Percentiles rank a stretch among this genome's conserved stretches.
These are phyloP conservation scores for Drosophila malerkotliana DNA, from an alignment of 1,140 invertebrate genomes.

Conservation along the genomic window DNA sequence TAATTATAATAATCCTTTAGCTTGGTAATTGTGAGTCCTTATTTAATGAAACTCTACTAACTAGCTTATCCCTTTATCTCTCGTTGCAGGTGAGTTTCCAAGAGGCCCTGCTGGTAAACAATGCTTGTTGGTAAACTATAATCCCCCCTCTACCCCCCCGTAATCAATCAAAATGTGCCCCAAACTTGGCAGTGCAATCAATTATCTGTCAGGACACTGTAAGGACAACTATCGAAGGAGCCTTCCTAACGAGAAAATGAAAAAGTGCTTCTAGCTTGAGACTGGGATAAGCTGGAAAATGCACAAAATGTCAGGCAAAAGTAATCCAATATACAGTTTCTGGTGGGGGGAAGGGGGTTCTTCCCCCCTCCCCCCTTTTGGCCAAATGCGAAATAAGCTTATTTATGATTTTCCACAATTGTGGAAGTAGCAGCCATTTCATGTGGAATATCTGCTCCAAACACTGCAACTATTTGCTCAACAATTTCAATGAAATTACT, in stretches of 20 bases:
- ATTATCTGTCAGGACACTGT: conserved; percentile 50
- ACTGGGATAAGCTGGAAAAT: conserved; percentile 18
- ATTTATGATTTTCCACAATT: conserved; percentile 41
- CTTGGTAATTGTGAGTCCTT: background rate
- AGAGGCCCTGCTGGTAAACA: background rate
- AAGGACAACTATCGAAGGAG: conserved; percentile 35
- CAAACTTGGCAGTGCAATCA: conserved; percentile 44
- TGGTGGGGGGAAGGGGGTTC: background rate
- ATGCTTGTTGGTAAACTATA: conserved; percentile 6
- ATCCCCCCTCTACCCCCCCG: background rate
- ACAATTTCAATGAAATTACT: conserved; percentile 62
- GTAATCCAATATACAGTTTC: conserved; percentile 42
- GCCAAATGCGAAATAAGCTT: conserved; percentile 22
- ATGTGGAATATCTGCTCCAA: conserved; percentile 48
- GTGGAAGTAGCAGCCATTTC: conserved; percentile 25
- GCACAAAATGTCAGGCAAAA: conserved; percentile 43
- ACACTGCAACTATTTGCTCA: conserved; percentile 37
- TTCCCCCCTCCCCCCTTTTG: too few species aligned
- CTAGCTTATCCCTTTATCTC: conserved; percentile 12
- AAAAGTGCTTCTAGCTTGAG: conserved; percentile 25
- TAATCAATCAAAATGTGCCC: conserved; percentile 43
- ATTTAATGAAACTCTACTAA: conserved; percentile 13
- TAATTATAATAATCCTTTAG: conserved; percentile 23
- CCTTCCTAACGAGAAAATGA: conserved; percentile 36
- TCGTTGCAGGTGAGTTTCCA: conserved; percentile 40